Evolutionary conservation across 2,888 invertebrate genomes (phyloP).

Genomic region (Pachliopta kotzebuea): DNA sequence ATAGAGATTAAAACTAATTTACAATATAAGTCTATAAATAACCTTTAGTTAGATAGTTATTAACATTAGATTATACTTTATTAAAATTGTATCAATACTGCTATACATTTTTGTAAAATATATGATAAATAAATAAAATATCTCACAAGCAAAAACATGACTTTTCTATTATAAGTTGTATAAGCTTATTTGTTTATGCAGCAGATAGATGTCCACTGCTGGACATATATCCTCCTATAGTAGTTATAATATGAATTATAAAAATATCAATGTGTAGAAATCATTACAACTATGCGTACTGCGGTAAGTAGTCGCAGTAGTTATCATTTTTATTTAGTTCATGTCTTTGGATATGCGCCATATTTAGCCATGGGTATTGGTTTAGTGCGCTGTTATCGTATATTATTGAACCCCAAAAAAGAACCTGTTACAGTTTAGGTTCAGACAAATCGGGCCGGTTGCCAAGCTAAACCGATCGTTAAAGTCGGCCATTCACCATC

Average conservation of each 20-base stretch:
- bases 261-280: neutral
- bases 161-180: no score
- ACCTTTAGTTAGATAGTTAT: no score
- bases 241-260: neutral
- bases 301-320: neutral
- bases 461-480: slow-evolving; percentile 12
- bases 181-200: neutral
- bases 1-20: no score
- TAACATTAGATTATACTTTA: no score
- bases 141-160: no score
- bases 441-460: slow-evolving; percentile 1
- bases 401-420: neutral
- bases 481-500: slow-evolving; percentile 5
- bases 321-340: neutral
- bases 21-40: no score
- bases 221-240: no score
- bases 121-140: no score
- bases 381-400: neutral
- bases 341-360: slow-evolving; percentile 3
- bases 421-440: slow-evolving; percentile 1
- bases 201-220: no score
- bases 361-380: neutral
- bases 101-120: no score
- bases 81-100: no score
- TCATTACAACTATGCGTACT: neutral